Base-by-base conservation (phyloP, 2,797 vertebrate genomes). In the Pseudochaenichthys georgianus region DNA sequence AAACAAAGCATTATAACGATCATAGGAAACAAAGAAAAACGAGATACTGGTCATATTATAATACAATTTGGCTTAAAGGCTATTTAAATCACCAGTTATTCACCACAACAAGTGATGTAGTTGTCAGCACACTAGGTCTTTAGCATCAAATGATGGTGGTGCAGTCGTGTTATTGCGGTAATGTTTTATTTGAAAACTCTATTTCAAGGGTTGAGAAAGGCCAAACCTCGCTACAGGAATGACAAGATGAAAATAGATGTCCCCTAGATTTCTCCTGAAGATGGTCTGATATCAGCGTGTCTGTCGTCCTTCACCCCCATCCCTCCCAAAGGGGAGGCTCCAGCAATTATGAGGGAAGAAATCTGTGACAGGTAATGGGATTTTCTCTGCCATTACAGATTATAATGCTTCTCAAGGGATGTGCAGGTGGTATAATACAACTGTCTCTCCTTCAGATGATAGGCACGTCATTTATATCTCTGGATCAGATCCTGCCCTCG, bases 361-460 rank as follows among this genome's bases (percentile, higher is more conserved):
- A 91, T 93, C 88, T 88, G 88, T 89, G 90, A 90, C 87, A 91
- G 90, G 85, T 91, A 93, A 94, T 94, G 89, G 90, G 89, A 93
- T 94, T 94, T 91, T 89, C 86, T 89, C 77, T 82, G 82, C 89
- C 92, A 89, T 93, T 91, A 89, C 92, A 92, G 91, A 93, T 93
- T 92, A 91, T 94, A 88, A 92, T 88, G 88, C 85, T 90, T 89
- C 94, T 91, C 91, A 46, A 60, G 92, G 93, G 92, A 94, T 71
- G 82, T 84, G 77, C 90, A 87, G 87, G 80, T 89, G 80, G 83
- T 90, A 84, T 89, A 88, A 90, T 88, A 87, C 78, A 80, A 80
- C 83, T 89, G 81, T 70, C 64, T 89, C 78, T 87, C 76, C 81
- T 86, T 82, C 68, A 67, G 71, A 88, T 86, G 86, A 92, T 89